A percentile compares a stretch with the other conserved stretches of the same genome.
Conservation (phyloP, 2,797 vertebrate species). For the Phoxinus dragarum region DNA sequence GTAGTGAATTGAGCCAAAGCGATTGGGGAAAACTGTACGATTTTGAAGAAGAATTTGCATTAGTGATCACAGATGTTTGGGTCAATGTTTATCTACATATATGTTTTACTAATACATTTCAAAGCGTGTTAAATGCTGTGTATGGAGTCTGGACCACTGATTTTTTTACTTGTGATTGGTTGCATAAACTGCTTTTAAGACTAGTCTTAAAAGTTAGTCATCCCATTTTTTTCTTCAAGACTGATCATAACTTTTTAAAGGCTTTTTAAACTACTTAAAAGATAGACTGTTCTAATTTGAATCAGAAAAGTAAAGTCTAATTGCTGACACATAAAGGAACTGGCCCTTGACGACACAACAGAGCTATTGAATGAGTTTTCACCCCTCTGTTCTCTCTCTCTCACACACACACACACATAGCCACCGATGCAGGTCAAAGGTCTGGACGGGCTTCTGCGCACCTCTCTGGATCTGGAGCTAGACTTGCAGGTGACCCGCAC, state of each 20-base stretch:
- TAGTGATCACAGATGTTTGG: neutral
- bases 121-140: neutral
- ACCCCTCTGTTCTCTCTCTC: neutral
- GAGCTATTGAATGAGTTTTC: neutral
- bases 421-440: constrained; percentile 71
- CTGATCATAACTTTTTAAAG: neutral
- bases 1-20: no score
- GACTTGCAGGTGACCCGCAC: constrained; percentile 95
- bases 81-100: neutral
- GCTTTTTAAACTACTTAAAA: neutral
- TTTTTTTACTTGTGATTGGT: neutral
- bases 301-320: neutral
- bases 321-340: neutral
- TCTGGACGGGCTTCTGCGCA: constrained; percentile 85
- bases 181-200: neutral
- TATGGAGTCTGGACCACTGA: neutral
- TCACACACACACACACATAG: constrained; percentile 53
- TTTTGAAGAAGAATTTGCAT: neutral
- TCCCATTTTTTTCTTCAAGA: neutral
- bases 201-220: neutral
- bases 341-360: neutral
- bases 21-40: no score
- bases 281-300: neutral
- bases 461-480: constrained; percentile 92
- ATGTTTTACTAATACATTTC: neutral